These are phyloP conservation scores for Pecten maximus DNA, from an alignment of 2,888 invertebrate species.

Conservation along the genomic window DNA sequence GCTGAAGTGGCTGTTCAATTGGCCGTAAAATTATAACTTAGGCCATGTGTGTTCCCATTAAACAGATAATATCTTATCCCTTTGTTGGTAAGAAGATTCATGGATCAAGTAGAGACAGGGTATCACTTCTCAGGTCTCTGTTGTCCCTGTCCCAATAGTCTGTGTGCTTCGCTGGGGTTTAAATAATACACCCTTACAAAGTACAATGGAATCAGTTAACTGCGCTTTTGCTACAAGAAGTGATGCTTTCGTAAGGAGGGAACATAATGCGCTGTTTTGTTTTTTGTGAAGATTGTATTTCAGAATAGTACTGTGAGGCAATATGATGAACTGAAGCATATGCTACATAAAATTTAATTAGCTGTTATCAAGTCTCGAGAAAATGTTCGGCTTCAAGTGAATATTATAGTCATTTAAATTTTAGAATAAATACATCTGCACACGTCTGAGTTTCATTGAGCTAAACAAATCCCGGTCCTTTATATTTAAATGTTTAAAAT, in stretches of 20 bases:
- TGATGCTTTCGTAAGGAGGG: not conserved
- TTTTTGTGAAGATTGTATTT: not conserved
- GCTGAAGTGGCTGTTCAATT: constrained; percentile 35
- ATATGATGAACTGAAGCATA: constrained; percentile 16
- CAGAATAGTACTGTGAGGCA: not conserved
- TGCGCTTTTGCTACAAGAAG: not conserved
- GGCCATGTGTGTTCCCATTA: constrained; percentile 33
- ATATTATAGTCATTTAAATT: not conserved
- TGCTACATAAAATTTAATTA: constrained; percentile 13
- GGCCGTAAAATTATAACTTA: constrained; percentile 26
- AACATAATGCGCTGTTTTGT: not conserved
- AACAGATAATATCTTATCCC: constrained; percentile 23
- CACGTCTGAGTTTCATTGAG: not conserved
- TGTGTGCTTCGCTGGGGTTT: not conserved
- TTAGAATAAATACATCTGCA: not conserved
- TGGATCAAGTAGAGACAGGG: not conserved
- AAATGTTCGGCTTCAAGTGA: not conserved
- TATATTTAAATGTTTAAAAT: too few species aligned
- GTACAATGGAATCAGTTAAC: not conserved
- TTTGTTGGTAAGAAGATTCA: constrained; percentile 26
- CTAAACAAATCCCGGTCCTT: too few species aligned
- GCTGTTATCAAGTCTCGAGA: not conserved
- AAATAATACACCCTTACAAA: not conserved
- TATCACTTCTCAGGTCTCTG: not conserved
- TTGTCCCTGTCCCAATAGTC: not conserved